Conservation (phyloP, 2,113 vertebrate genomes). For the Muntiacus reevesi region DNA sequence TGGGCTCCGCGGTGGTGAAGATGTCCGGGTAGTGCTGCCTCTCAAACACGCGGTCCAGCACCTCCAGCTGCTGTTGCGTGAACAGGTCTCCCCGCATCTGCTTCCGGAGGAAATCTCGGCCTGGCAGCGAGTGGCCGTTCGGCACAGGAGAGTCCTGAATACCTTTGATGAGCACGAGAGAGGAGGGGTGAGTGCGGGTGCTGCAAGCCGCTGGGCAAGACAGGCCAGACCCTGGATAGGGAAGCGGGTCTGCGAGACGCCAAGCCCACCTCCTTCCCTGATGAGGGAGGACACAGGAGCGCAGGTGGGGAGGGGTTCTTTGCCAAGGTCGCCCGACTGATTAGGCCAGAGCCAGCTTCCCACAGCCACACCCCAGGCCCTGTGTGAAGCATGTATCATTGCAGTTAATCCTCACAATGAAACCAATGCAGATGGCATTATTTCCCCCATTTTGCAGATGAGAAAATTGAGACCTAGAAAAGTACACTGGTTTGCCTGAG, state of each 20-base stretch:
- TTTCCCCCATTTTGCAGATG: not conserved
- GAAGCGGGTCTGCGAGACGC: not conserved
- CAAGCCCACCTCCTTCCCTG: not conserved
- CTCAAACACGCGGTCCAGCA: slow-evolving; percentile 98
- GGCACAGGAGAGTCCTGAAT: slow-evolving; percentile 95
- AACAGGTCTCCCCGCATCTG: slow-evolving; percentile 99
- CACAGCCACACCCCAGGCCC: fast-evolving
- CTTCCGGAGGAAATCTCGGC: slow-evolving; percentile 98
- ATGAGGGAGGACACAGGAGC: not conserved
- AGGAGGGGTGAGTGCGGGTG: slow-evolving; percentile 36
- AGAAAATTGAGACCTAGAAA: not conserved
- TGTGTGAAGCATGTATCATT: not conserved
- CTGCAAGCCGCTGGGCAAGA: not conserved
- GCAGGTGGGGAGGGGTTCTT: not conserved
- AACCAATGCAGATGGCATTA: not conserved
- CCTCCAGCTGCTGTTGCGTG: slow-evolving; percentile 97
- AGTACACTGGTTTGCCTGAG: not conserved
- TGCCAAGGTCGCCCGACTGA: not conserved
- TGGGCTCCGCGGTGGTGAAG: slow-evolving; percentile 91
- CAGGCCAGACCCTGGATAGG: not conserved
- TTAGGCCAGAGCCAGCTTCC: not conserved
- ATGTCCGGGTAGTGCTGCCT: slow-evolving; percentile 94
- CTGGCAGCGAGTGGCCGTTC: slow-evolving; percentile 94
- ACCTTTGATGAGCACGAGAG: slow-evolving; percentile 82
- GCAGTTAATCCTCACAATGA: not conserved